Evolutionary conservation across 2,797 vertebrate genomes (phyloP), one percentile per base, ranked within the genome.

Genomic region (Oryzias dopingdopingensis): DNA sequence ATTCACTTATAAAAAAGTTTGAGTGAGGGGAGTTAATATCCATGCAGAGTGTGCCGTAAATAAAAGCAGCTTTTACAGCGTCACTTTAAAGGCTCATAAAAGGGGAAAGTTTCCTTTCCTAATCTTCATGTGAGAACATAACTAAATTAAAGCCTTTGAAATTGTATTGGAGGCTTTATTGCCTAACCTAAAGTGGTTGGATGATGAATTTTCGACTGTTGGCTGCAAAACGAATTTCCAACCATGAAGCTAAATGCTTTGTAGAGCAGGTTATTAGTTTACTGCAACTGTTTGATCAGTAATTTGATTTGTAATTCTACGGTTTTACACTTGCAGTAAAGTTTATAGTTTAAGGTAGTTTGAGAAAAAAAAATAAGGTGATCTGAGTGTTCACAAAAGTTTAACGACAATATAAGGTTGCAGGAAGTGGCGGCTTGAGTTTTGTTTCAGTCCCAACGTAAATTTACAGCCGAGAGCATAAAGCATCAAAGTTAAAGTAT

Each of bases 1-100:
- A 57, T 63, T 69, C 66, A 68, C 72, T 59, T 46, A 22, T 59
- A 81, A 76, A 63, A 59, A 72, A 52, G 62, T 44, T 49, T 45
- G 56, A 82, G 73, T 29, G 72, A 58, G 64, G 60, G 52, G 45
- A 77, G 74, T 74, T 79, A 56, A 82, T 85, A 88, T 83, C 77
- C 64, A 63, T 67, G 72, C 42, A 12, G 20, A 65, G 65, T 77
- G 76, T 18, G 69, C 60, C 62, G 85, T 85, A 82, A 82, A 90
- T 80, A 82, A 78, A 82, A 86, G 75, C 77, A 76, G 72, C 74
- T 77, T 87, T 82, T 72, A 84, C 59, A 46, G 50, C 46, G 47
- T 70, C 57, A 70, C 77, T 82, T 80, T 79, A 84, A 64, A 63
- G 77, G 70, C 83, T 89, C 50, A 52, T 90, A 80, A 90, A 86